Conservation (phyloP, 2,113 vertebrate genomes). For the Nycticebus coucang region DNA sequence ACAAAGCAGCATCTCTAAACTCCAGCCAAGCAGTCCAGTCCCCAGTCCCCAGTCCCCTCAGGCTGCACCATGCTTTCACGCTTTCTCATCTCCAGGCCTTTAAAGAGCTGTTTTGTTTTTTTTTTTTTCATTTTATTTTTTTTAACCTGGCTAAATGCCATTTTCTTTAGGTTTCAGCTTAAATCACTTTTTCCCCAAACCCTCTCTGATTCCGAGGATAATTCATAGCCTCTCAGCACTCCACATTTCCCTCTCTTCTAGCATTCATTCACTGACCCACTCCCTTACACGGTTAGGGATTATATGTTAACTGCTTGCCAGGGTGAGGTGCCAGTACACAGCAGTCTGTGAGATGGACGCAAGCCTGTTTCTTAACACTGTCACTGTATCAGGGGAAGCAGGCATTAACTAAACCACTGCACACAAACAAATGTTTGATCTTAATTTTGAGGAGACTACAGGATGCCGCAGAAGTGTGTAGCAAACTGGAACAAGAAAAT, state of each 20-base stretch:
- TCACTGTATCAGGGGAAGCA: accelerated
- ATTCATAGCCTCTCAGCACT: neutral
- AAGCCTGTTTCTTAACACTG: neutral
- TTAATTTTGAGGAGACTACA: neutral
- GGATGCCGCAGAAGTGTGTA: neutral
- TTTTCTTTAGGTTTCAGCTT: neutral
- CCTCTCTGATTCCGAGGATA: too few relatives aligned
- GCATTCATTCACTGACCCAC: neutral
- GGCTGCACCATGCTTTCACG: too few relatives aligned
- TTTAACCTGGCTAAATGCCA: too few relatives aligned
- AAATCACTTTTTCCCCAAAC: neutral
- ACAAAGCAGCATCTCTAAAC: neutral
- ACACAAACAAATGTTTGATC: neutral
- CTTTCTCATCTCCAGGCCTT: neutral
- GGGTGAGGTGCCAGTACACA: neutral
- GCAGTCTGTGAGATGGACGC: neutral
- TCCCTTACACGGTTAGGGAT: neutral
- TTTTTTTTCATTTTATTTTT: neutral
- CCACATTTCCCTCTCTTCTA: neutral
- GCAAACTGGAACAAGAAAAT: neutral
- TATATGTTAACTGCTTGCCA: neutral
- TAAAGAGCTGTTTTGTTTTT: neutral
- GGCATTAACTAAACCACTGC: neutral
- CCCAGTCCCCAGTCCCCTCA: neutral
- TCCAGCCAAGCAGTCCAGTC: neutral